phyloP scores from a whole-genome alignment of 2,797 vertebrate genomes.

The Echeneis naucrates region DNA sequence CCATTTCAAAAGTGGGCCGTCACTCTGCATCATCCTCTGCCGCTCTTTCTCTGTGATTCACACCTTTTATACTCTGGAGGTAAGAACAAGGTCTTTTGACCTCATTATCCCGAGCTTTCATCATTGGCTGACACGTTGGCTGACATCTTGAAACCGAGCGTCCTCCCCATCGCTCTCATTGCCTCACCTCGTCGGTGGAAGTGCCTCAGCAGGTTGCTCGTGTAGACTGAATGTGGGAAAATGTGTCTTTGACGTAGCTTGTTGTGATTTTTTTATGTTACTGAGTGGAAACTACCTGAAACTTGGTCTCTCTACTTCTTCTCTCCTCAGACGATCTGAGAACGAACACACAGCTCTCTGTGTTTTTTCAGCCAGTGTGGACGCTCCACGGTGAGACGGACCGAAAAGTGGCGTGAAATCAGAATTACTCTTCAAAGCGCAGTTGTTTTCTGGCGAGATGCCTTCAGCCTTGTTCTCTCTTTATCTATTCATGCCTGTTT shows the following conservation, averaged over 20 bases:
- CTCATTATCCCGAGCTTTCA: slow-evolving; percentile 81
- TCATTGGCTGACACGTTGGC: slow-evolving; percentile 65
- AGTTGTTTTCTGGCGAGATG: not conserved
- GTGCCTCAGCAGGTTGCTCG: slow-evolving; percentile 1
- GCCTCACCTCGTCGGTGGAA: slow-evolving; percentile 1
- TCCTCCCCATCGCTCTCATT: not conserved
- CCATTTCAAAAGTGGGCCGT: slow-evolving; percentile 77
- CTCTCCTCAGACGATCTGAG: too few species aligned
- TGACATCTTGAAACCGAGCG: slow-evolving; percentile 69
- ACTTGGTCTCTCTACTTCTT: too few species aligned
- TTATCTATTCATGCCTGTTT: slow-evolving; percentile 69
- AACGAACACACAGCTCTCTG: too few species aligned
- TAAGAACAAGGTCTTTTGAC: slow-evolving; percentile 75
- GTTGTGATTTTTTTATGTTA: too few species aligned
- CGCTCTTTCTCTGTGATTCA: slow-evolving; percentile 48
- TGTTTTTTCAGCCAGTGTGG: too few species aligned
- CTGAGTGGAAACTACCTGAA: too few species aligned
- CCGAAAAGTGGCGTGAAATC: too few species aligned
- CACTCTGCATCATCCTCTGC: slow-evolving; percentile 51
- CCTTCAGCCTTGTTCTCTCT: slow-evolving; percentile 51
- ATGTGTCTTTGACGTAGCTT: not conserved
- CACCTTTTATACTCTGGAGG: slow-evolving; percentile 73
- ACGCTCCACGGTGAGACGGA: too few species aligned
- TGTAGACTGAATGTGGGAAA: slow-evolving; percentile 17
- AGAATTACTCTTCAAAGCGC: not conserved